These are phyloP conservation scores for Parnassius mnemosyne DNA, from an alignment of 2,888 invertebrate genomes.

Conservation along the genomic window DNA sequence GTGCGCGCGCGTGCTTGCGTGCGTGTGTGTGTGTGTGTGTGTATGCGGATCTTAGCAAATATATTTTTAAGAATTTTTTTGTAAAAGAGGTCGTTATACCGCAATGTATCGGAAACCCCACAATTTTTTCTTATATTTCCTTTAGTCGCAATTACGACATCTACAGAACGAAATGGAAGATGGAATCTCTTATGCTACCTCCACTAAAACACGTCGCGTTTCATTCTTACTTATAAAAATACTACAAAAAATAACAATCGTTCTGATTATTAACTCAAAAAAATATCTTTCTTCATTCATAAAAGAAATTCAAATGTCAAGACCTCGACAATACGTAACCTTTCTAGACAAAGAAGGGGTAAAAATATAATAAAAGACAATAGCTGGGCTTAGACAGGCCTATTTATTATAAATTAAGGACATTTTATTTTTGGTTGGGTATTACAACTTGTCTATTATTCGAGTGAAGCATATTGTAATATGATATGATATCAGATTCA, in stretches of 20 bases:
- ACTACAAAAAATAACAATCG: conserved; percentile 1
- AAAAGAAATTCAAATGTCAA: conserved; percentile 20
- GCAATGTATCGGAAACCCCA: too few species aligned
- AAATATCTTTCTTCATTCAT: conserved; percentile 19
- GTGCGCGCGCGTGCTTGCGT: too few species aligned
- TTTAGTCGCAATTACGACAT: too few species aligned
- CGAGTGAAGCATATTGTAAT: conserved; percentile 11
- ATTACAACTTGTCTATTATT: neutral
- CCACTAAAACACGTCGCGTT: neutral
- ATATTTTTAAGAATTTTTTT: too few species aligned
- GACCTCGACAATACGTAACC: conserved; percentile 18
- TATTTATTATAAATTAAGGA: neutral
- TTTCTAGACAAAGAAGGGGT: conserved; percentile 23
- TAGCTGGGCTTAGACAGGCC: neutral
- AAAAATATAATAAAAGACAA: conserved; percentile 12
- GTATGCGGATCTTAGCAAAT: too few species aligned
- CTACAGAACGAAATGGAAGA: neutral
- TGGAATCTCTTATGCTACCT: neutral
- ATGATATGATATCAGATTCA: conserved; percentile 8
- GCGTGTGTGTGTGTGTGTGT: too few species aligned
- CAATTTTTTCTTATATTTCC: too few species aligned
- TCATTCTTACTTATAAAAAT: neutral
- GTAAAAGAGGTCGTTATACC: too few species aligned
- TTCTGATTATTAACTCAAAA: neutral
- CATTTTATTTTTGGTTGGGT: neutral